Evolutionary conservation across 2,113 vertebrate species (phyloP).

Genomic region (Oenanthe oenanthe): DNA sequence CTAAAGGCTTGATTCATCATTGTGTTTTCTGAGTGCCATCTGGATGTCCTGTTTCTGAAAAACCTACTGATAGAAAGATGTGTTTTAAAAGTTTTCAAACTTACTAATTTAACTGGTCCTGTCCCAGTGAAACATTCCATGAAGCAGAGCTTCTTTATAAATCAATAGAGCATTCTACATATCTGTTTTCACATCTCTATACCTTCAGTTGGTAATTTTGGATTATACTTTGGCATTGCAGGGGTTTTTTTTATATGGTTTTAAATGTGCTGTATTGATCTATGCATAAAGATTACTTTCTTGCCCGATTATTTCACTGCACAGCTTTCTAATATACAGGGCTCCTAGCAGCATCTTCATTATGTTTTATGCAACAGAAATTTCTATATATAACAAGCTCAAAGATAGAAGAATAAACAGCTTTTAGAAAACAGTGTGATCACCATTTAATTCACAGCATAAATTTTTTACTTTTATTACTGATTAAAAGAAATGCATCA

Average conservation of each 20-base stretch:
- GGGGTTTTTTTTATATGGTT: background rate
- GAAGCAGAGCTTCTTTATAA: background rate
- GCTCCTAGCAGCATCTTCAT: background rate
- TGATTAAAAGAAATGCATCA: background rate
- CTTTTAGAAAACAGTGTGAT: background rate
- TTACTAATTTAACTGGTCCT: background rate
- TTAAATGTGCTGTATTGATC: background rate
- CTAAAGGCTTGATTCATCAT: constrained; percentile 46
- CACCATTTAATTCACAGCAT: background rate
- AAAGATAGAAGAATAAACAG: background rate
- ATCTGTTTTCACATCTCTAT: background rate
- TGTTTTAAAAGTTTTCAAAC: background rate
- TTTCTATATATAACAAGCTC: background rate
- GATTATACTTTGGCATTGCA: background rate
- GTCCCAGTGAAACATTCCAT: background rate
- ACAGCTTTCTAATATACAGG: background rate
- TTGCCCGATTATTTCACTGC: background rate
- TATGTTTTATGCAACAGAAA: background rate
- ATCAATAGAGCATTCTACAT: background rate
- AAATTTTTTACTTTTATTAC: background rate
- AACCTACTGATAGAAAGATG: background rate
- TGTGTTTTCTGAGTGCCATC: constrained; percentile 29
- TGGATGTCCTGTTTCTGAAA: constrained; percentile 23
- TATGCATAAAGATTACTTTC: background rate
- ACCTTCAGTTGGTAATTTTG: background rate